Conservation (phyloP, 2,888 invertebrate species). For the Panzeria rudis region DNA sequence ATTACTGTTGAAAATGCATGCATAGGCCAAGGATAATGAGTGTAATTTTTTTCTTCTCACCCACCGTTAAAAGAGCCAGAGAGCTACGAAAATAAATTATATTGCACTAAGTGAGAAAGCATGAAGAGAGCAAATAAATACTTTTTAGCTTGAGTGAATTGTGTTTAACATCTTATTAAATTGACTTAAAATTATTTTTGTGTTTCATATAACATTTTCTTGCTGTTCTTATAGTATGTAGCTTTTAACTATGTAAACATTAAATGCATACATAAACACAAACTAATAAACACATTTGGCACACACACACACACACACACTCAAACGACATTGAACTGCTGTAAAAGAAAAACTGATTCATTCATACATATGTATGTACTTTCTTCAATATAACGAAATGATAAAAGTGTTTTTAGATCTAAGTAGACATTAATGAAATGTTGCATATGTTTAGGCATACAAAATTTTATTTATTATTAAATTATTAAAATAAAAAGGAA, state of each 20-base stretch:
- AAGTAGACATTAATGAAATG: constrained; percentile 67
- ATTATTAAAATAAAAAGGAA: constrained; percentile 46
- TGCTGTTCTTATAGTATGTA: constrained; percentile 10
- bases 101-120: constrained; percentile 32
- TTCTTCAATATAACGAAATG: constrained; percentile 24
- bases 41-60: constrained; percentile 24
- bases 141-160: constrained; percentile 57
- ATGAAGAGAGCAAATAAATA: constrained; percentile 32
- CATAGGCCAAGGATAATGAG: constrained; percentile 72
- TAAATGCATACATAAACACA: background rate
- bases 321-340: constrained; percentile 68
- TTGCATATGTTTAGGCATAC: constrained; percentile 65
- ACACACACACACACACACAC: constrained; percentile 11
- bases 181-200: constrained; percentile 55
- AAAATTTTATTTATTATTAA: constrained; percentile 52
- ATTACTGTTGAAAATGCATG: constrained; percentile 63
- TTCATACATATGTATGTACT: constrained; percentile 23
- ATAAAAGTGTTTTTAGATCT: constrained; percentile 49
- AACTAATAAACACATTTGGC: background rate
- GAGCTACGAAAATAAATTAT: constrained; percentile 5
- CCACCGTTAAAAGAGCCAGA: constrained; percentile 20
- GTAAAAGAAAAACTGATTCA: constrained; percentile 53
- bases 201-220: constrained; percentile 27
- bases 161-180: constrained; percentile 63
- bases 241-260: constrained; percentile 53